These are phyloP conservation scores for Thalassoma bifasciatum DNA, from an alignment of 2,113 vertebrate species.

Conservation along the genomic window DNA sequence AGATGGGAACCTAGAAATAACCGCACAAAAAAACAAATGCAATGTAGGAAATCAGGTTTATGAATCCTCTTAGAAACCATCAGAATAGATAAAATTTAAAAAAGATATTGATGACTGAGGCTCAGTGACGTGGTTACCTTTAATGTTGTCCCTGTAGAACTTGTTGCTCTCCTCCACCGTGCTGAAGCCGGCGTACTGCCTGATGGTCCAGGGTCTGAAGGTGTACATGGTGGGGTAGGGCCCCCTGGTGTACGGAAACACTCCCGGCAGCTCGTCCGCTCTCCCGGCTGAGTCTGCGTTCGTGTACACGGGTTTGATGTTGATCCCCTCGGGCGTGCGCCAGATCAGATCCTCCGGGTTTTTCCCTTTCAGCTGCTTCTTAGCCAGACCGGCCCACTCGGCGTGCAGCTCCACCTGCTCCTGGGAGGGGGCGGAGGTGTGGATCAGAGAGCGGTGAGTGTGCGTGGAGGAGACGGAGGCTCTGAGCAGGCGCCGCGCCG, in stretches of 20 bases:
- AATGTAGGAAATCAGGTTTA: too few species aligned
- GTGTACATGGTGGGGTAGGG: constrained; percentile 99
- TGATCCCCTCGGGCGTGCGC: constrained; percentile 93
- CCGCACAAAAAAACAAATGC: too few species aligned
- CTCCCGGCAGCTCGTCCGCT: constrained; percentile 91
- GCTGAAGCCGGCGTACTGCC: constrained; percentile 98
- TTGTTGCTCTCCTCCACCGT: constrained; percentile 99
- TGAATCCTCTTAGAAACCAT: too few species aligned
- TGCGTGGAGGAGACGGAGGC: constrained; percentile 38
- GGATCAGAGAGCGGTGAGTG: constrained; percentile 35
- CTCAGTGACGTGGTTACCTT: constrained; percentile 80
- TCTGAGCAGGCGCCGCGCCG: constrained; percentile 63
- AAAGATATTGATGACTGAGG: too few species aligned
- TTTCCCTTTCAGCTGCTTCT: constrained; percentile 97
- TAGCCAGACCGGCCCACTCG: constrained; percentile 89
- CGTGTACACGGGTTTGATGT: constrained; percentile 95
- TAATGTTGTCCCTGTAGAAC: constrained; percentile 98
- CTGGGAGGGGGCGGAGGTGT: constrained; percentile 62
- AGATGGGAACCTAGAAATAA: too few species aligned
- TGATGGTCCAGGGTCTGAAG: constrained; percentile 95
- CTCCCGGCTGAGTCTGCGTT: constrained; percentile 83
- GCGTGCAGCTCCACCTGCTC: constrained; percentile 82
- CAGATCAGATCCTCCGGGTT: constrained; percentile 94
- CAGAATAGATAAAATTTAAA: too few species aligned
- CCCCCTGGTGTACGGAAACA: constrained; percentile 94